Evolutionary conservation across 2,888 invertebrate species (phyloP).

Genomic region (Leucophenga montana): DNA sequence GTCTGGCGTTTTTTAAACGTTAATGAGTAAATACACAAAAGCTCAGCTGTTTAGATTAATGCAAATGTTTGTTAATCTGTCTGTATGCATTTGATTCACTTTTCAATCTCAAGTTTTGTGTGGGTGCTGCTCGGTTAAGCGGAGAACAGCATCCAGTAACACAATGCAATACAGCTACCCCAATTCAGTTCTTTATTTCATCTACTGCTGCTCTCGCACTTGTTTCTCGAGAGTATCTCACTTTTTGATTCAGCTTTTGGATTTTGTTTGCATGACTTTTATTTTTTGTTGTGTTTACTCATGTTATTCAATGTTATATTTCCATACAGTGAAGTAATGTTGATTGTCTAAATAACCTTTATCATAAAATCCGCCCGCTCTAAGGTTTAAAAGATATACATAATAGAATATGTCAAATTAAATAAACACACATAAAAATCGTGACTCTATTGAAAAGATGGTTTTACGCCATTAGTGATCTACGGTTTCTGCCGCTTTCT

Average conservation of each 20-base stretch:
- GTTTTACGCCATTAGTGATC: no score
- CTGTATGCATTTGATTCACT: conserved; percentile 1
- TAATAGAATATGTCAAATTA: no score
- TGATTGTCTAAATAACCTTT: conserved; percentile 46
- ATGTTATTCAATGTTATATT: conserved; percentile 50
- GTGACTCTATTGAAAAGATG: no score
- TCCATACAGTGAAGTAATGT: conserved; percentile 47
- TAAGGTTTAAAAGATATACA: no score
- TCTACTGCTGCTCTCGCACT: no score
- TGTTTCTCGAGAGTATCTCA: no score
- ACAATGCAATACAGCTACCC: no score
- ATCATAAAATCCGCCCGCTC: conserved; percentile 36
- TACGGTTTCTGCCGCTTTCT: no score
- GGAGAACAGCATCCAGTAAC: no score
- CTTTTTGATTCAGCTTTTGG: background rate
- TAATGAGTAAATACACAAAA: conserved; percentile 61
- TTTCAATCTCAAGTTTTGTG: background rate
- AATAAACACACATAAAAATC: no score
- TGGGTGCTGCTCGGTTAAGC: no score
- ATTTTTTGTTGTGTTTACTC: conserved; percentile 19
- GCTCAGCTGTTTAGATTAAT: conserved; percentile 61
- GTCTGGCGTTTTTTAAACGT: conserved; percentile 37
- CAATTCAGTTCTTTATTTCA: no score
- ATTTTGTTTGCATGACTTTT: conserved; percentile 23
- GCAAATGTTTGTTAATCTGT: conserved; percentile 1